Evolutionary conservation across 2,888 invertebrate species (phyloP), one percentile per base, ranked within the genome.

Genomic region (Cryptophagus acutangulus): DNA sequence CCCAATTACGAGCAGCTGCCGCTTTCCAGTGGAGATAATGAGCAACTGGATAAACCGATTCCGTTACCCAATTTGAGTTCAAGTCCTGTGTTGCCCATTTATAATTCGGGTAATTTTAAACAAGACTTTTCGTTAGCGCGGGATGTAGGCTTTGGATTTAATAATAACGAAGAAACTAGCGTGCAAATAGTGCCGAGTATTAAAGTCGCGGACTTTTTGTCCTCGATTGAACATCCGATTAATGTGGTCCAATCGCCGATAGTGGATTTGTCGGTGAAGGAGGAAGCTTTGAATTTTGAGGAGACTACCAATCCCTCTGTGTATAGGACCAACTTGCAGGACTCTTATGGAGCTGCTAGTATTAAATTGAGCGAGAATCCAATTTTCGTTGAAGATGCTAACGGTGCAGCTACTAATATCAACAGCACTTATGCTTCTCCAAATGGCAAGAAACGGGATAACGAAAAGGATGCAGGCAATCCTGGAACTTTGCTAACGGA

Each of bases 161-260:
- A 36, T 20, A 30, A 37, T 35, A 50, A 48, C n/a, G 48, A 59
- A 17, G 34, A 46, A 1, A 55, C 59, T 3, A 36, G 73, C 49
- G 69, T 79, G 6, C 73, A 79, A 54, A 69, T 82, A 14, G 66
- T 77, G 33, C 77, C 80, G 55, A 84, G 84, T 58, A 72, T 85
- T 36, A 79, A 81, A 28, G 54, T 86, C 3, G 78, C 77, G 2
- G 81, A 84, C 58, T 84, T 76, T 55, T 71, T 83, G 1, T 80
- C 84, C 28, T 81, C 83, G 1, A 73, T 85, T 28, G 82, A 84
- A 51, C 82, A 84, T 63, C 83, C 86, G 6, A 75, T 82, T 28
- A 81, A 82, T 49, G 74, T 80, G 38, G 76, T 84, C 41, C 79
- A 84, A 54, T 79, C 87, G 10, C 81, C 83, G 12, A 57, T 81